Base-by-base conservation (phyloP, 2,888 invertebrate genomes). In the Bedellia somnulentella region DNA sequence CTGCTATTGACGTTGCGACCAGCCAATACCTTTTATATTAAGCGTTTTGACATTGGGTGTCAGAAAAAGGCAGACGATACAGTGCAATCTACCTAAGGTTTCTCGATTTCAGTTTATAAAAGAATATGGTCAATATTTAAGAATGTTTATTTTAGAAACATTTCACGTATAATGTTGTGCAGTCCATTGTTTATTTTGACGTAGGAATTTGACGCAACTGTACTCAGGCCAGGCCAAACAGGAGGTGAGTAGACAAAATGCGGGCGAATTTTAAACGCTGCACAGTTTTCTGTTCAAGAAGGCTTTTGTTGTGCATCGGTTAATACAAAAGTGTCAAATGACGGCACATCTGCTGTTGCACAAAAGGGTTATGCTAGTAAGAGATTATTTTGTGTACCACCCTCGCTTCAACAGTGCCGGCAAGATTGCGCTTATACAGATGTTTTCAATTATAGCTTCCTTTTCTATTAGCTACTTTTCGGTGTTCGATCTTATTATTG, bases 291-390 rank as follows among this genome's bases (percentile, higher is more conserved):
- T 70, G 60, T 61, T 66, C 62, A 71, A 71, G 71, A 67, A 60
- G 62, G 60, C 66, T 63, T 63, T 75, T 75, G 73, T 73, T 71
- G 75, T 75, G 73, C 75, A 75, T 75, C 66, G 63, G 64, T 66
- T 75, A 73, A 71, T 75, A 75, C 75, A 75, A 71, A 75, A 75
- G 75, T 75, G 75, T 75, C 73, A 68, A 75, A 75, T 75, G 75
- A 75, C 75, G 67, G 67, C 70, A 64, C 75, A 75, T 75, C 75
- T 75, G 75, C 64, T 54, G 17, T 15, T 44, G 46, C 60, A 68
- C 71, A 75, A 75, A 29, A 75, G 75, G 75, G 75, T 75, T 75
- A 63, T 54, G 49, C 50, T 52, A 60, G 67, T 66, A 68, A 64
- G 70, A 75, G 70, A 75, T 73, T 73, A 73, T 73, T 75, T 73